phyloP scores from a whole-genome alignment of 2,113 vertebrate genomes.

The Galbula dea region DNA sequence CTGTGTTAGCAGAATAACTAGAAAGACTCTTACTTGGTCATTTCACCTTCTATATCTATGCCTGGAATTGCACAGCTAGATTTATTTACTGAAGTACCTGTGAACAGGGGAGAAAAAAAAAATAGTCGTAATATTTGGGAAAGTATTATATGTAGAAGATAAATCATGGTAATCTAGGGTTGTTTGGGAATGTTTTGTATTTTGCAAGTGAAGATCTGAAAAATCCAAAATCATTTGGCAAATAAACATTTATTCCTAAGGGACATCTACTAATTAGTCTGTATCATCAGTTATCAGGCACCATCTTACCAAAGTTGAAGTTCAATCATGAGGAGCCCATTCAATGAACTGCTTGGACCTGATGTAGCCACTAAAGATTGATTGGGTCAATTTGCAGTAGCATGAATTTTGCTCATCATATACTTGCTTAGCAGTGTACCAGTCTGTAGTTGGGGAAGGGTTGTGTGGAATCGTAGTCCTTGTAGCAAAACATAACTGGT shows the following conservation, averaged over 20 bases:
- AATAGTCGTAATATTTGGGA: neutral
- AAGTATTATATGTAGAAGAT: neutral
- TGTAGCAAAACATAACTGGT: neutral
- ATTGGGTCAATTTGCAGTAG: neutral
- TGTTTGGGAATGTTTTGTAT: neutral
- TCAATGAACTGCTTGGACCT: neutral
- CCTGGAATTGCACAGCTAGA: slow-evolving; percentile 30
- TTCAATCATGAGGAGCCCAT: neutral
- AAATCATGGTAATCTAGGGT: neutral
- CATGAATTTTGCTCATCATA: neutral
- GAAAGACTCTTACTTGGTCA: slow-evolving; percentile 65
- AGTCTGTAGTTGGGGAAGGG: neutral
- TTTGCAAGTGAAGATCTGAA: neutral
- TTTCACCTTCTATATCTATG: slow-evolving; percentile 69
- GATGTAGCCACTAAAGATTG: neutral
- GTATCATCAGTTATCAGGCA: too few species aligned
- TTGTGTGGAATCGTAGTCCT: neutral
- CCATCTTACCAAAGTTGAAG: neutral
- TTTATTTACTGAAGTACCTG: neutral
- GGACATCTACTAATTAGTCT: neutral
- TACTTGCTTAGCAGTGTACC: neutral
- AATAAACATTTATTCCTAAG: neutral
- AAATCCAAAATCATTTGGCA: neutral
- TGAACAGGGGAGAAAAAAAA: neutral
- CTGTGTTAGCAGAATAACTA: neutral